Percentiles rank a stretch among this genome's conserved stretches.
These are phyloP conservation scores for Danio tinwini DNA, from an alignment of 2,797 vertebrate genomes.

Conservation along the genomic window DNA sequence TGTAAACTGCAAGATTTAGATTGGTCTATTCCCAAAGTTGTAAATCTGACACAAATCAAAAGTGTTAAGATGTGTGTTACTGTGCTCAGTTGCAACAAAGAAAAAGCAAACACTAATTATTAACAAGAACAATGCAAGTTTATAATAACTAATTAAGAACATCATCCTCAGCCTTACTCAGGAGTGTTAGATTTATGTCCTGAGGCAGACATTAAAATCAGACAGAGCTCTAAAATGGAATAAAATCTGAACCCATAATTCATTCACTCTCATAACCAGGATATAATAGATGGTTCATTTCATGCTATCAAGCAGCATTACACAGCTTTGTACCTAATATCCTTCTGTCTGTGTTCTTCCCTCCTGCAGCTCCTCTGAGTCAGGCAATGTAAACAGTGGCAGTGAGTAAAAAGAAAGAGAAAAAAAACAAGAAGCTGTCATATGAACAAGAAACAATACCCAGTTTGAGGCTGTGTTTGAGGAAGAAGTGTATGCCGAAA, in stretches of 20 bases:
- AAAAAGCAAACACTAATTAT: neutral
- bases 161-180: neutral
- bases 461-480: slow-evolving; percentile 26
- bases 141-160: neutral
- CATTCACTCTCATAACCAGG: slow-evolving; percentile 12
- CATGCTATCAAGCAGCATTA: slow-evolving; percentile 18
- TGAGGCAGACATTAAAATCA: slow-evolving; percentile 8
- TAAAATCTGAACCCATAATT: slow-evolving; percentile 16
- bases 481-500: neutral
- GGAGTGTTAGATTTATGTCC: neutral
- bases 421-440: slow-evolving; percentile 50
- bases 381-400: slow-evolving; percentile 41
- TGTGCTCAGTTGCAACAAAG: neutral
- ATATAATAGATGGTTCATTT: slow-evolving; percentile 38
- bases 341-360: slow-evolving; percentile 31
- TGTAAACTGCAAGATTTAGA: no score
- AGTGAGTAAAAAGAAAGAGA: slow-evolving; percentile 14
- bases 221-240: neutral
- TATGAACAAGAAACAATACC: slow-evolving; percentile 48
- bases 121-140: neutral
- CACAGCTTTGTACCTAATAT: slow-evolving; percentile 35
- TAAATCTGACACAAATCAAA: neutral
- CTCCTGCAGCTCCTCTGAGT: slow-evolving; percentile 43
- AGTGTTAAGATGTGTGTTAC: neutral
- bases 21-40: neutral